Base-by-base conservation (phyloP, 2,113 vertebrate species). In the Psettodes erumei region DNA sequence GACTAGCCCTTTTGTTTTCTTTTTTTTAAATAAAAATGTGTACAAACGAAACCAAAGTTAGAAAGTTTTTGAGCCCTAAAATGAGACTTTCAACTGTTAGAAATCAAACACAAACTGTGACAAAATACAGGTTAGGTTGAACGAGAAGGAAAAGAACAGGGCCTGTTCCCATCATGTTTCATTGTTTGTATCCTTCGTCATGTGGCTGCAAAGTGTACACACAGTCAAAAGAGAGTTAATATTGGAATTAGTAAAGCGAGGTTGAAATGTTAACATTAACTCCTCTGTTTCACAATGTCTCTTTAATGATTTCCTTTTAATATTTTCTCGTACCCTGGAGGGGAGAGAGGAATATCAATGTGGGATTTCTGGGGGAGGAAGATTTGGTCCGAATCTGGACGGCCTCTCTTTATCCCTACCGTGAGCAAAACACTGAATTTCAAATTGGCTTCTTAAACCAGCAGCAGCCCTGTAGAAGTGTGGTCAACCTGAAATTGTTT, bases 361-460 rank as follows among this genome's bases (percentile, higher is more conserved):
- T 47, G 35, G 50, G 19, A n/a, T 67, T 69, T 73, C 45, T 48
- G 27, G 28, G 32, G 32, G 16, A 30, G 58, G 42, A 30, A 55
- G 30, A 25, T 50, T 66, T 38, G 21, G 23, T n/a, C 43, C 54
- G 42, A 71, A 66, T 69, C n/a, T 33, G 15, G 3, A 54, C 1
- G 0, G 35, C 23, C 28, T 59, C 9, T 68, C 48, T 35, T 63
- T 27, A 67, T 63, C 50, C 37, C 42, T 15, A 23, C 54, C 13
- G 27, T 62, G 42, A 72, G 18, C 32, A 78, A 74, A 74, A 28
- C n/a, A 51, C 16, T 38, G 30, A 40, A 42, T 64, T 68, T 76
- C n/a, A 79, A 30, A 43, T 69, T 6, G 1, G 11, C 74, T 73
- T 79, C 47, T 8, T n/a, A n/a, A 62, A 80, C 47, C 69, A 65